These are phyloP conservation scores for Kryphioiulus occultus DNA, from an alignment of 2,888 invertebrate species.

Conservation along the genomic window DNA sequence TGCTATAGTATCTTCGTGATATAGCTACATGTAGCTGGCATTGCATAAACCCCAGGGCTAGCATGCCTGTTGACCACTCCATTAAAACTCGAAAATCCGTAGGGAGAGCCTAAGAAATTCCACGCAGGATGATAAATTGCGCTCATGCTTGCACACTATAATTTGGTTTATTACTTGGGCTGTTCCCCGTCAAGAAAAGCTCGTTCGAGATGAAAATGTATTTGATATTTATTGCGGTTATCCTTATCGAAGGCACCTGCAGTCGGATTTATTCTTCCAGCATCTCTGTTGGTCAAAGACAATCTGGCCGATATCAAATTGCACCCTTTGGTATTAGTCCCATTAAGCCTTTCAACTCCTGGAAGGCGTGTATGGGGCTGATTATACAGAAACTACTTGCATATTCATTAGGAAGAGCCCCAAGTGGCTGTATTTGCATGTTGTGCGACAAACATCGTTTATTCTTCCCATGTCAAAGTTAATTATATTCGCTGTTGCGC, in stretches of 20 bases:
- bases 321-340: not conserved
- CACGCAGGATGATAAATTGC: not conserved
- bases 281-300: not conserved
- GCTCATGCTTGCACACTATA: not conserved
- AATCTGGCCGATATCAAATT: not conserved
- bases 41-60: not conserved
- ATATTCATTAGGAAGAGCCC: not conserved
- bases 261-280: not conserved
- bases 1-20: too few species aligned
- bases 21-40: too few species aligned
- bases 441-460: not conserved
- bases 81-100: not conserved
- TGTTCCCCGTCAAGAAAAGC: not conserved
- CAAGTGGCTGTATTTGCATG: not conserved
- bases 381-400: not conserved
- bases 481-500: not conserved
- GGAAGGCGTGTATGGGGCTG: not conserved
- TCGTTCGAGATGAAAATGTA: not conserved
- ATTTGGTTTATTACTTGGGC: conserved; percentile 16
- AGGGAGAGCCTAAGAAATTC: not conserved
- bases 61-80: not conserved
- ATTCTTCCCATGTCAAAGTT: not conserved
- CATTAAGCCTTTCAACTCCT: not conserved
- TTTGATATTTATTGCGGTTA: not conserved
- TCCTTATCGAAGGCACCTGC: conserved; percentile 8